These are phyloP conservation scores for Cryptosula pallasiana DNA, from an alignment of 2,888 invertebrate genomes.

Conservation along the genomic window DNA sequence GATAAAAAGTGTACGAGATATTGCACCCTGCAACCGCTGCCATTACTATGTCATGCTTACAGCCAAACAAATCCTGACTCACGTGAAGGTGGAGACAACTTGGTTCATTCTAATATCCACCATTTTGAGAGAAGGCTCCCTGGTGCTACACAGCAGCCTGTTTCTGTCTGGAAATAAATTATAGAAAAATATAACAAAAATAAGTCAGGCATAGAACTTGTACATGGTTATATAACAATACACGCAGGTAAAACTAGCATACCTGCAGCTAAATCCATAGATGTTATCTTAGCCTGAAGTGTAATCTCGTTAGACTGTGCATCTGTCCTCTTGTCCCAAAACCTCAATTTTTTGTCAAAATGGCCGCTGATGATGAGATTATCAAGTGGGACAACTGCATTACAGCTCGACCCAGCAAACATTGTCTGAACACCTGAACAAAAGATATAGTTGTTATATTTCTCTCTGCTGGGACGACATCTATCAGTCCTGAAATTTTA, in stretches of 20 bases:
- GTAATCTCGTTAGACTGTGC: constrained; percentile 71
- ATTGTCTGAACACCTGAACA: constrained; percentile 50
- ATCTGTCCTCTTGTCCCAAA: constrained; percentile 92
- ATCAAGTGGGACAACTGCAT: constrained; percentile 77
- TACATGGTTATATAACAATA: neutral
- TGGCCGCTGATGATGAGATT: constrained; percentile 89
- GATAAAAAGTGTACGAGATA: too few species aligned
- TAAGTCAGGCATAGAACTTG: too few species aligned
- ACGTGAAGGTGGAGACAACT: constrained; percentile 84
- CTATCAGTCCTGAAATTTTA: too few species aligned
- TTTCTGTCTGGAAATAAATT: constrained; percentile 66
- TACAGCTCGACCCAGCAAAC: constrained; percentile 86
- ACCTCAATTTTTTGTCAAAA: constrained; percentile 88
- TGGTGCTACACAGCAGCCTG: constrained; percentile 81
- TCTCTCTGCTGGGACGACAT: too few species aligned
- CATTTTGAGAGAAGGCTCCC: constrained; percentile 90
- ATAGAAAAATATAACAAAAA: too few species aligned
- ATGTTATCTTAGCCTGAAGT: constrained; percentile 89
- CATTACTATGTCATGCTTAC: too few species aligned
- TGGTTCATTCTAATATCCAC: constrained; percentile 92
- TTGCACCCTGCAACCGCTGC: too few species aligned
- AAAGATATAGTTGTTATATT: too few species aligned
- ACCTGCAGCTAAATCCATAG: constrained; percentile 88
- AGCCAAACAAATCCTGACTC: constrained; percentile 55
- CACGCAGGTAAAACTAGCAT: constrained; percentile 29